Evolutionary conservation across 2,113 vertebrate genomes (phyloP), one percentile per base, ranked within the genome.

Genomic region (Erythrolamprus reginae): DNA sequence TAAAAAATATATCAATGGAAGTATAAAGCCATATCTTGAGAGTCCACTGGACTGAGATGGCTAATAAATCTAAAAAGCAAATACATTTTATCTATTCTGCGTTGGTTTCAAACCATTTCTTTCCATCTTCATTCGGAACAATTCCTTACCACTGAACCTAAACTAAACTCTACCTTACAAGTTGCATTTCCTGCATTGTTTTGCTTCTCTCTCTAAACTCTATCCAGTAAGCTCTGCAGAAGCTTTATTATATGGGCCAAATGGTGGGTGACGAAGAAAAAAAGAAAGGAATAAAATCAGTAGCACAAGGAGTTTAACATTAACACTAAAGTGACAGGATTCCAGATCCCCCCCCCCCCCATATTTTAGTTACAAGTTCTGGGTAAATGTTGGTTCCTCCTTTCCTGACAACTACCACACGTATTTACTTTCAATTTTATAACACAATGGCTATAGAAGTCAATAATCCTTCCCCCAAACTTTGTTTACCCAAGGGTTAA

Each of bases 401-500:
- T 91, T 91, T 61, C 70, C 45, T 56, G 47, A 84, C 93, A 95
- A 93, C 50, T 94, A 90, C 88, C 86, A 42, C 17, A 52, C 0
- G 6, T n/a, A 19, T 86, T 70, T 93, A 92, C 95, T 96, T 93
- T 85, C 91, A 94, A 93, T 95, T 93, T 82, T 89, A 90, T 88
- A 91, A 0, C 0, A 93, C 91, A 95, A 94, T 38, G 58, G 65
- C 10, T 91, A 8, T 87, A 93, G 89, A 86, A 0, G 0, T 92
- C 90, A 5, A 3, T 4, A 56, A 28, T 89, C 91, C 90, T 58
- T 82, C 53, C 53, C 52, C 19, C 51, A 3, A 3, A 95, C 94
- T 92, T 47, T 38, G 19, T 42, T 82, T 51, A 7, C 88, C 88
- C 86, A 90, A 94, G 92, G 87, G 89, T 90, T 94, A 91, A 89